phyloP scores from a whole-genome alignment of 2,888 invertebrate species.

The Dynastes tityus region DNA sequence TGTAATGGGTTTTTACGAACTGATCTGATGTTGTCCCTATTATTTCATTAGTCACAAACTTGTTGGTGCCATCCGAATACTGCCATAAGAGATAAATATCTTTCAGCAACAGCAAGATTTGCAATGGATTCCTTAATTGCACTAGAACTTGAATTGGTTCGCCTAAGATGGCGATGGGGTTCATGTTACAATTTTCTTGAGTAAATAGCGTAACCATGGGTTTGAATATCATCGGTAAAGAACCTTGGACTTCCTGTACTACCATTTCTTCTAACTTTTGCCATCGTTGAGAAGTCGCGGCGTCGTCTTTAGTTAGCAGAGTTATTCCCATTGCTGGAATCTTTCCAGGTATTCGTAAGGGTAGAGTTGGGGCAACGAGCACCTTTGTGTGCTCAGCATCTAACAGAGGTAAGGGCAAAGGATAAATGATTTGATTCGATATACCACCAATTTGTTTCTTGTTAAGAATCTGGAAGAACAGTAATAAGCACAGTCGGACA shows the following conservation, averaged over 20 bases:
- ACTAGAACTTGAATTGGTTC: conserved; percentile 88
- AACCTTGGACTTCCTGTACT: conserved; percentile 79
- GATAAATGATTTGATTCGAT: conserved; percentile 62
- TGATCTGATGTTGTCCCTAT: conserved; percentile 66
- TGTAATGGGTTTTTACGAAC: conserved; percentile 74
- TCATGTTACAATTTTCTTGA: conserved; percentile 75
- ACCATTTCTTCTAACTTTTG: conserved; percentile 85
- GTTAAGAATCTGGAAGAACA: conserved; percentile 51
- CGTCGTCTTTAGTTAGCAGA: conserved; percentile 64
- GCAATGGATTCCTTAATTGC: conserved; percentile 83
- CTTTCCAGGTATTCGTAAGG: conserved; percentile 74
- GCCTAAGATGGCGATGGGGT: conserved; percentile 83
- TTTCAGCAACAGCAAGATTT: conserved; percentile 80
- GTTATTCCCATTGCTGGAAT: conserved; percentile 73
- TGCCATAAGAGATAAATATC: conserved; percentile 84
- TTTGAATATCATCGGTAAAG: conserved; percentile 83
- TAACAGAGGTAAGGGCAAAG: conserved; percentile 84
- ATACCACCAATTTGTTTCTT: conserved; percentile 53
- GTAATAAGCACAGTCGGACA: neutral
- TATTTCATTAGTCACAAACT: conserved; percentile 68
- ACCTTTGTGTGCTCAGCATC: conserved; percentile 81
- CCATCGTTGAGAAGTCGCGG: conserved; percentile 73
- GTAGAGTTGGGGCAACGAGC: conserved; percentile 77
- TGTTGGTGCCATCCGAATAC: conserved; percentile 72
- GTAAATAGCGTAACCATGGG: conserved; percentile 85